phyloP scores from a whole-genome alignment of 92 coral and sea anemone genomes.

The Meandrina meandrites region DNA sequence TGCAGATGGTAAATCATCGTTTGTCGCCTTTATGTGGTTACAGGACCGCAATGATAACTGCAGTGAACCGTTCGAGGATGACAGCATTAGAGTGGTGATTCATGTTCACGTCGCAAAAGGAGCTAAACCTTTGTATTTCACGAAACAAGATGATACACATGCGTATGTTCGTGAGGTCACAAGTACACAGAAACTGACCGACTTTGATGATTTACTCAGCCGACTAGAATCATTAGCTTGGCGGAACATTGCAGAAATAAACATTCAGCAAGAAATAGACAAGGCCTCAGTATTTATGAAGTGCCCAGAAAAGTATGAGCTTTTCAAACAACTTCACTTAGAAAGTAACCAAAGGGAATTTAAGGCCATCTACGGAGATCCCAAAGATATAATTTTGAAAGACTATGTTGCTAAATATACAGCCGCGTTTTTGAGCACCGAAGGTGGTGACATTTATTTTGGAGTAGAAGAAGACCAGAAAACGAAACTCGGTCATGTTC shows the following conservation, averaged over 20 bases:
- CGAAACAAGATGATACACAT: no score
- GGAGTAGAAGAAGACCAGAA: no score
- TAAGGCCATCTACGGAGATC: conserved; percentile 38
- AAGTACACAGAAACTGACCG: neutral
- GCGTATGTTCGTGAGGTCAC: no score
- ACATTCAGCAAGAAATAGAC: conserved; percentile 17
- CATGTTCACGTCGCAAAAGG: no score
- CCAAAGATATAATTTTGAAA: conserved; percentile 19
- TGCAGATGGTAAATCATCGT: no score
- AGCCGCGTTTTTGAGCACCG: conserved; percentile 31
- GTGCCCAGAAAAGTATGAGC: conserved; percentile 10
- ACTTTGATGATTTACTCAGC: conserved; percentile 9
- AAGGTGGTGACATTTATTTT: no score
- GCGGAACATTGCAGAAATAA: conserved; percentile 21
- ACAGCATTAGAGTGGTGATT: no score
- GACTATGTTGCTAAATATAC: conserved; percentile 23
- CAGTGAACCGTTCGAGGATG: no score
- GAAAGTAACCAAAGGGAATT: conserved; percentile 35
- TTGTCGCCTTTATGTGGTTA: no score
- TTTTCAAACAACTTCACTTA: conserved; percentile 37
- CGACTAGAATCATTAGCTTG: conserved; percentile 31
- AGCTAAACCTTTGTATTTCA: no score
- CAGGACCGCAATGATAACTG: no score
- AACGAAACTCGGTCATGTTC: no score
- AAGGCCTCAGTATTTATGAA: conserved; percentile 10